Base-by-base conservation (phyloP, 2,113 vertebrate species). In the Eolophus roseicapilla region DNA sequence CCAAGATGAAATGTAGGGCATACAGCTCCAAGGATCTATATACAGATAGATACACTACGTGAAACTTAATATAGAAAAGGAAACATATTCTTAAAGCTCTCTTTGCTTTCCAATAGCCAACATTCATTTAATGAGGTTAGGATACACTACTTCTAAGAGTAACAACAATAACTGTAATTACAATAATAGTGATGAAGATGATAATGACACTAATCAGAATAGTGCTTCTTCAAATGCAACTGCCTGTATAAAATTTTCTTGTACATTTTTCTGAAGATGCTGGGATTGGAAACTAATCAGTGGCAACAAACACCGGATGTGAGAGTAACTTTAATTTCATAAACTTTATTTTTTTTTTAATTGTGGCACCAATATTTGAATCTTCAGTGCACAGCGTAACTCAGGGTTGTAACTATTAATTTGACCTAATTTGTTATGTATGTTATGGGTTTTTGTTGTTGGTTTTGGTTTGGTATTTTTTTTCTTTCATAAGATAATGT, bases 31-130 rank as follows among this genome's bases (percentile, higher is more conserved):
- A 64, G 23, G 15, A 79, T 35, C 17, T 31, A 24, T 19, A 37
- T 4, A 9, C 17, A 77, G 28, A 31, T 5, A 23, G 28, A 31
- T 5, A 23, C 0, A 0, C 9, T 17, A 5, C 1, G 3, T 64
- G 39, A 59, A 73, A 41, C 24, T 47, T 28, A 62, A 4, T 63
- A 53, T 6, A 37, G 17, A 53, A 90, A 85, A 93, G 3, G 6
- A 29, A 77, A n/a, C 0, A 28, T 35, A 64, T 93, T 59, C 50
- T 46, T 68, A n/a, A 91, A 62, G 11, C 7, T 84, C 7, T 70
- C 29, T 69, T 75, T 77, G 33, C 24, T 84, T 91, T 83, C 24
- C 16, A 60, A 13, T 46, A 50, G 18, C 6, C 23, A 80, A 3
- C 21, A 75, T 20, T 87, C 23, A 50, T 9, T 68, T 78, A n/a